Evolutionary conservation across 2,888 invertebrate species (phyloP).

Genomic region (Spatulosminthurus flaviceps): DNA sequence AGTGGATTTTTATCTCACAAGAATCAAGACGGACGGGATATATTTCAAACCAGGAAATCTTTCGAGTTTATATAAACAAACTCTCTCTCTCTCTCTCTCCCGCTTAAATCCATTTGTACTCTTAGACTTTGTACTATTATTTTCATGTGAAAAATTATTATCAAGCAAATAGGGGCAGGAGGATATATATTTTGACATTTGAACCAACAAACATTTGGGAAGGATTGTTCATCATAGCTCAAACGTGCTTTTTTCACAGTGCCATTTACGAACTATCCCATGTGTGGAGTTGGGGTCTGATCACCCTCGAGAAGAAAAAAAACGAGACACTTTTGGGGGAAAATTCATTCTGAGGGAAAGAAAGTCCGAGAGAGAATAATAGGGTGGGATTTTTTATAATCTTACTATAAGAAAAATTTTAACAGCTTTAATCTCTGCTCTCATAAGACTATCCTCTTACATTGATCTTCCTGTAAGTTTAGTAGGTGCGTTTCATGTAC

Average conservation of each 20-base stretch:
- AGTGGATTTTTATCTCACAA: neutral
- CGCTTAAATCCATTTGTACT: neutral
- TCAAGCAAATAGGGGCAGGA: neutral
- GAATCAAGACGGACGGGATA: neutral
- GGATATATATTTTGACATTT: conserved; percentile 5
- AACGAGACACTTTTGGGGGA: too few relatives aligned
- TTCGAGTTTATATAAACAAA: neutral
- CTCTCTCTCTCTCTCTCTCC: neutral
- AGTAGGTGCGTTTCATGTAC: too few relatives aligned
- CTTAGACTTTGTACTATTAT: too few relatives aligned
- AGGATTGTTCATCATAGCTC: neutral
- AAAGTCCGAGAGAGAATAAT: neutral
- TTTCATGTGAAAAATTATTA: neutral
- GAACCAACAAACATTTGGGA: neutral
- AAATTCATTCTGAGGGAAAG: neutral
- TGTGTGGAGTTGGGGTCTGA: too few relatives aligned
- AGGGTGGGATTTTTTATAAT: conserved; percentile 7
- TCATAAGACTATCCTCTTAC: neutral
- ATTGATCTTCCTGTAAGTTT: neutral
- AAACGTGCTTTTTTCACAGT: neutral
- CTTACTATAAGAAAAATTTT: neutral
- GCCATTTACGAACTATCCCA: neutral
- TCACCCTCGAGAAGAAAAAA: too few relatives aligned
- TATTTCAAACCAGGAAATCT: neutral
- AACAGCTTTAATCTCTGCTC: neutral